These are phyloP conservation scores for Dasyornis broadbenti DNA, from an alignment of 2,113 vertebrate species.

Conservation along the genomic window DNA sequence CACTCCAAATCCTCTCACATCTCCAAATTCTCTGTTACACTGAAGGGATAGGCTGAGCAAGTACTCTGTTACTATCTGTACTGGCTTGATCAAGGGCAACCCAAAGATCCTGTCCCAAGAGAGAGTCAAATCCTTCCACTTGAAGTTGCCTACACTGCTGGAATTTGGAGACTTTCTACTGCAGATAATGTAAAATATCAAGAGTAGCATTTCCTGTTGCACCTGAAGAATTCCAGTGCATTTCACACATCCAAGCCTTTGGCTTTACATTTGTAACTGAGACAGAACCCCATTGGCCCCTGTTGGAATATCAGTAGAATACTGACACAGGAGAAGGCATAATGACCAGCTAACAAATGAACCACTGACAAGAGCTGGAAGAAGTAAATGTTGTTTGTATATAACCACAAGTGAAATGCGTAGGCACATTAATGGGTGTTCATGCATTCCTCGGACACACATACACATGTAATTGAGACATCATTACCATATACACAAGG, in stretches of 20 bases:
- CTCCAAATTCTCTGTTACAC: background rate
- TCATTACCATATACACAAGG: background rate
- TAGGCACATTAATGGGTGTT: background rate
- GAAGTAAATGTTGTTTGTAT: background rate
- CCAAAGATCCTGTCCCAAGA: background rate
- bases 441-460: background rate
- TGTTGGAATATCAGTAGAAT: background rate
- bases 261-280: background rate
- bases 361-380: background rate
- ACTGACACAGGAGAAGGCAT: background rate
- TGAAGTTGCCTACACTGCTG: background rate
- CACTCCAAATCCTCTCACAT: fast-evolving
- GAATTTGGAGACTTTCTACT: background rate
- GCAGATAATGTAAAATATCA: background rate
- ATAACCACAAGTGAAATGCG: background rate
- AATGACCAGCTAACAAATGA: background rate
- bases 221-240: background rate
- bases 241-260: background rate
- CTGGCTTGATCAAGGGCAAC: background rate
- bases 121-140: background rate
- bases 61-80: background rate
- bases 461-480: background rate
- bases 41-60: background rate
- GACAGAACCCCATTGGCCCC: background rate
- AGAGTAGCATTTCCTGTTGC: background rate